Percentiles rank a stretch among this genome's conserved stretches.
phyloP scores from a whole-genome alignment of 2,113 vertebrate species.

The Paedocypris sp. region DNA sequence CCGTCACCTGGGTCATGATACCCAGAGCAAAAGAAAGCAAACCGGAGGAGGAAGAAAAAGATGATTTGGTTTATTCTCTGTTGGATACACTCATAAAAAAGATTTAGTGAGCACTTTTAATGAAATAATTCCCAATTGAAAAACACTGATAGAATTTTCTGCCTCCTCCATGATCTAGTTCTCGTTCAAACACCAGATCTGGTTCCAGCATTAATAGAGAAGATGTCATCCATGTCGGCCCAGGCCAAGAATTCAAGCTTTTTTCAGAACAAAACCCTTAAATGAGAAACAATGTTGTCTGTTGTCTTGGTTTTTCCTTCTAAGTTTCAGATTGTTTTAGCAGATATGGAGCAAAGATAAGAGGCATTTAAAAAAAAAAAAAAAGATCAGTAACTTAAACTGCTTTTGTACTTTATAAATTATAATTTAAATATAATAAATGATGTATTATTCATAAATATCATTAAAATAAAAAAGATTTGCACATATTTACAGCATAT shows the following conservation, averaged over 20 bases:
- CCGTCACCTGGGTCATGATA: constrained; percentile 3
- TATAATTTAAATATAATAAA: no score
- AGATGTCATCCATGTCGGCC: not conserved
- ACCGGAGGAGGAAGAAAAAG: not conserved
- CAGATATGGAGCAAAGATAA: not conserved
- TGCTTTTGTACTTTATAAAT: no score
- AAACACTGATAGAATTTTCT: not conserved
- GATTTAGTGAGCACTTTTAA: not conserved
- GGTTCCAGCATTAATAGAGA: not conserved
- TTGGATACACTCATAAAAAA: not conserved
- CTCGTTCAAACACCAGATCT: constrained; percentile 7
- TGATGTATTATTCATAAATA: not conserved
- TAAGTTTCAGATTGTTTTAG: constrained; percentile 3
- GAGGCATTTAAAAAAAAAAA: not conserved
- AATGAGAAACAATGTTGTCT: not conserved
- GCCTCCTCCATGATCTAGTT: no score
- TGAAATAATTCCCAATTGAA: not conserved
- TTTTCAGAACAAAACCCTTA: not conserved
- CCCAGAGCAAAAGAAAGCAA: not conserved
- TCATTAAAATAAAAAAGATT: not conserved
- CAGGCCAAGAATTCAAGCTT: not conserved
- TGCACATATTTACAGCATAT: no score
- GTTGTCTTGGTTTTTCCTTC: not conserved
- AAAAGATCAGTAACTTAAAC: no score
- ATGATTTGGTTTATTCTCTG: not conserved